A percentile compares a stretch with the other conserved stretches of the same genome.
Evolutionary conservation across 2,888 invertebrate species (phyloP).

Genomic region (Gryllus longicercus): DNA sequence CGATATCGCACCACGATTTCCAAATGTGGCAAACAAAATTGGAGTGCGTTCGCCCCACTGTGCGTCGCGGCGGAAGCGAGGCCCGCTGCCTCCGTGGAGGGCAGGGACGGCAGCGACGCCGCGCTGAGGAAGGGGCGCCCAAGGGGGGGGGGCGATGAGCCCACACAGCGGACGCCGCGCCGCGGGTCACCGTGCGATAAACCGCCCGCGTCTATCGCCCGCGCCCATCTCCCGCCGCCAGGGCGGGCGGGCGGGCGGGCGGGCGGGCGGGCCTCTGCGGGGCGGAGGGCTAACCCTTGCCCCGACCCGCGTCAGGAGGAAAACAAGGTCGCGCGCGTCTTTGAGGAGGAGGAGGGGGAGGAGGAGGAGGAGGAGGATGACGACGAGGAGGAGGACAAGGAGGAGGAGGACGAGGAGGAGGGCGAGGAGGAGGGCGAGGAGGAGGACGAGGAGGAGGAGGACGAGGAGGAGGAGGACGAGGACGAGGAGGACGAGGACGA

Average conservation of each 20-base stretch:
- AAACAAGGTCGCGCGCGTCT: slow-evolving; percentile 10
- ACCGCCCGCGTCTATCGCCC: not conserved
- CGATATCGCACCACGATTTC: too few species aligned
- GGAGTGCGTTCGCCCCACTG: too few species aligned
- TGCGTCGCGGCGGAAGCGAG: too few species aligned
- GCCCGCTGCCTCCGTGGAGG: not conserved
- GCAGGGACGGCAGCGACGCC: not conserved
- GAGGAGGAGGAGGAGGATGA: too few species aligned
- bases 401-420: too few species aligned
- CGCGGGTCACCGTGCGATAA: not conserved
- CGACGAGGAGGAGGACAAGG: too few species aligned
- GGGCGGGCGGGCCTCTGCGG: too few species aligned
- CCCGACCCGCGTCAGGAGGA: not conserved
- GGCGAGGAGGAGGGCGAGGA: too few species aligned
- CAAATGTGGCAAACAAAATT: too few species aligned
- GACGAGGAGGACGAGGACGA: too few species aligned
- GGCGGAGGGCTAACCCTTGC: not conserved
- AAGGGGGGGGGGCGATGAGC: not conserved
- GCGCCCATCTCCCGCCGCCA: not conserved
- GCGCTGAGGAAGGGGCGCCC: not conserved
- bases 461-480: too few species aligned
- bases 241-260: not conserved
- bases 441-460: too few species aligned
- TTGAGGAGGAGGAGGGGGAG: not conserved
- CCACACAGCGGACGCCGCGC: not conserved